Evolutionary conservation across 2,113 vertebrate species (phyloP).

Genomic region (Pogonocichla stellata): DNA sequence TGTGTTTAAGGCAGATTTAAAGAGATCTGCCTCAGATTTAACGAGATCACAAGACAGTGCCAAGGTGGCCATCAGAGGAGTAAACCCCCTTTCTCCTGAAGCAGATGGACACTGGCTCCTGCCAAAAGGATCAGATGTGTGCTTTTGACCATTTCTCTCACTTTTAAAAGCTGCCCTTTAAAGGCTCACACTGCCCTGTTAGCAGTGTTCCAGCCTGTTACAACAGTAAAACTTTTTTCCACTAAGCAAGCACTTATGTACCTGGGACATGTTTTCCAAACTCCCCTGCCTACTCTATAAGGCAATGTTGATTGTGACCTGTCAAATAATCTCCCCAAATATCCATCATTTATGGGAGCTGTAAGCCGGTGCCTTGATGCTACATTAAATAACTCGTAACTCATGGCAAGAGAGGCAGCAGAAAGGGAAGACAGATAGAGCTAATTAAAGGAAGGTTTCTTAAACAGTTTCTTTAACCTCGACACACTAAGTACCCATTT

Average conservation of each 20-base stretch:
- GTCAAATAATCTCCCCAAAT: constrained; percentile 10
- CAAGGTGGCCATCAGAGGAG: background rate
- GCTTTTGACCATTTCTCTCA: background rate
- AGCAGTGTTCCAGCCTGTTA: background rate
- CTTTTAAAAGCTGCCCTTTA: background rate
- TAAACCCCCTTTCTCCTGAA: background rate
- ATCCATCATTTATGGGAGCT: constrained; percentile 7
- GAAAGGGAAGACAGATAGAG: background rate
- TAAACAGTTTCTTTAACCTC: constrained; percentile 9
- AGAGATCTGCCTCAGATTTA: background rate
- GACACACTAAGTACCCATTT: background rate
- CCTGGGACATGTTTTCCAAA: background rate
- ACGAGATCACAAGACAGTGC: background rate
- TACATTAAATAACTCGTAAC: background rate
- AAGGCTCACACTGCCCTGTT: background rate
- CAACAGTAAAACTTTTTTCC: background rate
- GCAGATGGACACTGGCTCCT: background rate
- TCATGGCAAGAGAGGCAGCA: background rate
- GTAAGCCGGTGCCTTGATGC: background rate
- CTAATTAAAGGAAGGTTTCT: constrained; percentile 22
- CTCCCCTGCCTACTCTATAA: background rate
- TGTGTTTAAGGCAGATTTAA: no score
- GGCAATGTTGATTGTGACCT: constrained; percentile 25
- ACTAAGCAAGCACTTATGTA: background rate
- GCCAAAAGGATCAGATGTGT: background rate